These are phyloP conservation scores for Merops nubicus DNA, from an alignment of 2,113 vertebrate genomes.

Conservation along the genomic window DNA sequence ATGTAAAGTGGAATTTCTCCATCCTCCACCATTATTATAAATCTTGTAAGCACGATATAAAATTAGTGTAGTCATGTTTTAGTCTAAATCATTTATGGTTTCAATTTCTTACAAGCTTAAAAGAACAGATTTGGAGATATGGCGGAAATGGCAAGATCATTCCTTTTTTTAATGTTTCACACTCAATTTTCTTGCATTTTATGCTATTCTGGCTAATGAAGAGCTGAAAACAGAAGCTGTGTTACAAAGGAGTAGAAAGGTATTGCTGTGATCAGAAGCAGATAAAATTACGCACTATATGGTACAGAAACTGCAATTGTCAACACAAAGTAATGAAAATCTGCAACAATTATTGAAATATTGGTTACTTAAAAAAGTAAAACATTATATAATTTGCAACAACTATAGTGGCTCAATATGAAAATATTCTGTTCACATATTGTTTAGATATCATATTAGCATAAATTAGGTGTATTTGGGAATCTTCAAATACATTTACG, in stretches of 20 bases:
- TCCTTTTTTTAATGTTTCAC: slow-evolving; percentile 1
- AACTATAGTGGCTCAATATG: not conserved
- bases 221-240: slow-evolving; percentile 14
- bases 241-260: not conserved
- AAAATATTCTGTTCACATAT: slow-evolving; percentile 36
- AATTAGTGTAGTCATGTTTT: slow-evolving; percentile 30
- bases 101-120: not conserved
- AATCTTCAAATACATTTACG: not conserved
- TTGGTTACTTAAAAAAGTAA: slow-evolving; percentile 13
- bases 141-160: not conserved
- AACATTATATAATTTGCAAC: slow-evolving; percentile 28
- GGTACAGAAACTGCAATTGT: slow-evolving; percentile 35
- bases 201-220: not conserved
- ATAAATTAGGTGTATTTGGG: not conserved
- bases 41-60: not conserved
- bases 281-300: slow-evolving; percentile 42
- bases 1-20: not conserved
- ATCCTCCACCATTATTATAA: slow-evolving; percentile 3
- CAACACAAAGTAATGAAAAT: slow-evolving; percentile 25
- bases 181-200: slow-evolving; percentile 27
- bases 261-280: slow-evolving; percentile 11
- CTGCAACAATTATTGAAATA: slow-evolving; percentile 24
- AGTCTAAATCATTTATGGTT: slow-evolving; percentile 15
- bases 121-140: not conserved
- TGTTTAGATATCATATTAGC: not conserved